Evolutionary conservation across 2,797 vertebrate genomes (phyloP).

Genomic region (Sebastes diaconus): DNA sequence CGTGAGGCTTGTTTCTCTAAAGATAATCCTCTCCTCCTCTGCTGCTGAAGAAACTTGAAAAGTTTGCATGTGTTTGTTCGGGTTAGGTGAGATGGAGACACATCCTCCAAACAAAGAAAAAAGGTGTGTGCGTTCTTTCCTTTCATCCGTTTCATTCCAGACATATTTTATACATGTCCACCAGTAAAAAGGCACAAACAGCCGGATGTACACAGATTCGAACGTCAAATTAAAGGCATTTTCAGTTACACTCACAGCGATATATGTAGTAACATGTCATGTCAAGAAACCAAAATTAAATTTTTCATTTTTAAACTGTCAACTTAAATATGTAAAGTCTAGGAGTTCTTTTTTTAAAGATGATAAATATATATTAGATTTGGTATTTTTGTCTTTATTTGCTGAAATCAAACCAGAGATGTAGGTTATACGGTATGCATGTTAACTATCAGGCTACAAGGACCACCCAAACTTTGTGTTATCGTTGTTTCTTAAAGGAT

Average conservation of each 20-base stretch:
- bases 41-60: background rate
- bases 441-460: background rate
- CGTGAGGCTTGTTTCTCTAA: constrained; percentile 19
- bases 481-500: background rate
- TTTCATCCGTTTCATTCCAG: constrained; percentile 13
- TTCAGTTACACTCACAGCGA: background rate
- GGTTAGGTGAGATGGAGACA: background rate
- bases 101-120: constrained; percentile 13
- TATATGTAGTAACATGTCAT: accelerated
- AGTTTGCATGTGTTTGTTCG: constrained; percentile 11
- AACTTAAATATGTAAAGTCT: background rate
- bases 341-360: background rate
- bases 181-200: background rate
- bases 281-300: background rate
- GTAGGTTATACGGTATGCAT: background rate
- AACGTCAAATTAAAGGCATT: background rate
- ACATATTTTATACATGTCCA: background rate
- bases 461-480: background rate
- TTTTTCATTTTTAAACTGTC: background rate
- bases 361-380: background rate
- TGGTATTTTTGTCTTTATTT: background rate
- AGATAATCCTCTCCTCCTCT: constrained; percentile 14
- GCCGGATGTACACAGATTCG: background rate
- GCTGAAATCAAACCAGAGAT: background rate
- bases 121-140: background rate